A percentile compares a stretch with the other conserved stretches of the same genome.
These are phyloP conservation scores for Drosophila kambysellisi DNA, from an alignment of 2,888 invertebrate species.

Conservation along the genomic window DNA sequence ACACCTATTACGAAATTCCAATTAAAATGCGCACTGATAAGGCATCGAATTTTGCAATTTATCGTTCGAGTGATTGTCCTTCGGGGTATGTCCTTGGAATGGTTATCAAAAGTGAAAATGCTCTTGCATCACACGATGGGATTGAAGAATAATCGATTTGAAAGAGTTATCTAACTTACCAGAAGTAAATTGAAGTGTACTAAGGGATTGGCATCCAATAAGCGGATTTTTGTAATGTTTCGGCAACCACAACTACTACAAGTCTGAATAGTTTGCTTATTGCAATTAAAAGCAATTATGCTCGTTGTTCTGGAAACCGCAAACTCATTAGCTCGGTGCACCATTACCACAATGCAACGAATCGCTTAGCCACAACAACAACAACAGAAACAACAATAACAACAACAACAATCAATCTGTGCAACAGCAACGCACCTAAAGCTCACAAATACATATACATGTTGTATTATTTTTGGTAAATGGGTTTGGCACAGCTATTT, in stretches of 20 bases:
- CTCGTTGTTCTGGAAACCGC: slow-evolving; percentile 66
- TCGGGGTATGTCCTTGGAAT: neutral
- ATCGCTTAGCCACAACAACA: slow-evolving; percentile 49
- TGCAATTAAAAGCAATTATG: slow-evolving; percentile 81
- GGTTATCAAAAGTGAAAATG: neutral
- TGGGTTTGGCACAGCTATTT: slow-evolving; percentile 6
- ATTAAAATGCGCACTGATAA: slow-evolving; percentile 45
- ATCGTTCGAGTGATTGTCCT: neutral
- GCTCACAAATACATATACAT: neutral
- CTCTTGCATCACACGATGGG: neutral
- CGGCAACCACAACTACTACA: slow-evolving; percentile 62
- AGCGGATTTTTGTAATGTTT: slow-evolving; percentile 7
- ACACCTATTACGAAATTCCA: slow-evolving; percentile 19
- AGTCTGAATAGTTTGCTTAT: slow-evolving; percentile 76
- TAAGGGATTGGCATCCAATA: neutral
- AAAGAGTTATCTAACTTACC: neutral
- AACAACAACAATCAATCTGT: neutral
- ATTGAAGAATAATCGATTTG: slow-evolving; percentile 2
- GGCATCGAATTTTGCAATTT: slow-evolving; percentile 19
- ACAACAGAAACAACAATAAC: neutral
- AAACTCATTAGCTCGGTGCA: slow-evolving; percentile 79
- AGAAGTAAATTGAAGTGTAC: neutral
- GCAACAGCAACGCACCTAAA: slow-evolving; percentile 19
- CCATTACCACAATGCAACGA: slow-evolving; percentile 75
- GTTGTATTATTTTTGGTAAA: neutral